These are phyloP conservation scores for Leptopilina drosophilae DNA, from an alignment of 2,888 invertebrate species.

Conservation along the genomic window DNA sequence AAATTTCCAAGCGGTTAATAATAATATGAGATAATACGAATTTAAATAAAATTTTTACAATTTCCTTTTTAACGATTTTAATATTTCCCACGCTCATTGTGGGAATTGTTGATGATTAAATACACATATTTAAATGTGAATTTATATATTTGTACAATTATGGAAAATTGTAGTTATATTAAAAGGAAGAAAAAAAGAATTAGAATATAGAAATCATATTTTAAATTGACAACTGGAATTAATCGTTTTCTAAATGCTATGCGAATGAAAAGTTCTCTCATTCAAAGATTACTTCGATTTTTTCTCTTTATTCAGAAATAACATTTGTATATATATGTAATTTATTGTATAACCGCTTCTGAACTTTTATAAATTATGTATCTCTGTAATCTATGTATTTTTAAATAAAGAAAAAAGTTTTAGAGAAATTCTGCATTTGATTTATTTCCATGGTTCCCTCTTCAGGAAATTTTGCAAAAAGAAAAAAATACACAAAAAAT, in stretches of 20 bases:
- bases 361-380: not conserved
- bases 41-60: not conserved
- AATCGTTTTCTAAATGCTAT: constrained; percentile 6
- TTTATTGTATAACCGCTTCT: not conserved
- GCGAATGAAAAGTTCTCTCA: not conserved
- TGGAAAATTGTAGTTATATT: too few species aligned
- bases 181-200: not conserved
- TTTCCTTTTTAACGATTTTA: not conserved
- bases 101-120: not conserved
- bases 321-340: not conserved
- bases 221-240: constrained; percentile 4
- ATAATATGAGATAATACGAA: not conserved
- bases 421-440: too few species aligned
- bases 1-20: not conserved
- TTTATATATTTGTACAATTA: too few species aligned
- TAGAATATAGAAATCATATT: not conserved
- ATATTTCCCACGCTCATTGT: constrained; percentile 14
- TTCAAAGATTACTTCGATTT: not conserved
- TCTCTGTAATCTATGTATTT: not conserved
- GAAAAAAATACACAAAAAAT: too few species aligned
- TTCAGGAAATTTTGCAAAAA: too few species aligned
- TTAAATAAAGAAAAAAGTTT: too few species aligned
- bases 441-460: too few species aligned
- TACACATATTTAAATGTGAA: too few species aligned
- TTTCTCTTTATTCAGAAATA: not conserved